Conservation (phyloP, 2,888 invertebrate genomes). For the Gortyna flavago region DNA sequence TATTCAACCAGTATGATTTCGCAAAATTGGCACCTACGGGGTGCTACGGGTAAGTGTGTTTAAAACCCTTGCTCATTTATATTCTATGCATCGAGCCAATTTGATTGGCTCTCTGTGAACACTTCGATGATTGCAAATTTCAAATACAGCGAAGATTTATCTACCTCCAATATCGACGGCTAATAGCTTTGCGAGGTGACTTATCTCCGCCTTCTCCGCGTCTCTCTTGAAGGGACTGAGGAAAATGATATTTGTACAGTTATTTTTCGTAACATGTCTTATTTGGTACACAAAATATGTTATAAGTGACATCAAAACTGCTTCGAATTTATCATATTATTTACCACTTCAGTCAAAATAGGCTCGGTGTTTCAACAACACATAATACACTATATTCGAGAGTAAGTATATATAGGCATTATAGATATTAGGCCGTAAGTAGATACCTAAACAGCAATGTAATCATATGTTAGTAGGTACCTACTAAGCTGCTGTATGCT, state of each 20-base stretch:
- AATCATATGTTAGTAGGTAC: background rate
- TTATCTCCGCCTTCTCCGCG: slow-evolving; percentile 13
- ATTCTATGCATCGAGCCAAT: slow-evolving; percentile 77
- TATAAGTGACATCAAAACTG: background rate
- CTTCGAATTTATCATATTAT: background rate
- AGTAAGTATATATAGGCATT: background rate
- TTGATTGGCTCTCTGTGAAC: slow-evolving; percentile 75
- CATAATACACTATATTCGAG: background rate
- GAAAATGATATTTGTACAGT: slow-evolving; percentile 1
- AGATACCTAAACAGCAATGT: too few relatives aligned
- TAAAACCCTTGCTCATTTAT: slow-evolving; percentile 73
- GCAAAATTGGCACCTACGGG: slow-evolving; percentile 70
- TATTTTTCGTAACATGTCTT: slow-evolving; percentile 7
- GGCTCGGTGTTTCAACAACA: background rate
- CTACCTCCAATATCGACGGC: slow-evolving; percentile 47
- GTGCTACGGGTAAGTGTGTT: slow-evolving; percentile 61
- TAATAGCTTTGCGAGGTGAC: slow-evolving; percentile 51
- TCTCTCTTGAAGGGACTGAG: slow-evolving; percentile 5
- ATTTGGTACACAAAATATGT: background rate
- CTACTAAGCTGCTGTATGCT: too few relatives aligned
- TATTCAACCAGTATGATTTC: slow-evolving; percentile 73
- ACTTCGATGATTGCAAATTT: slow-evolving; percentile 75
- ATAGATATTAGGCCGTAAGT: background rate
- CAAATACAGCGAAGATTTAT: slow-evolving; percentile 66
- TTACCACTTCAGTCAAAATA: background rate